Percentiles rank a stretch among this genome's conserved stretches.
phyloP scores from a whole-genome alignment of 2,113 vertebrate species.

The Apodemus sylvaticus region DNA sequence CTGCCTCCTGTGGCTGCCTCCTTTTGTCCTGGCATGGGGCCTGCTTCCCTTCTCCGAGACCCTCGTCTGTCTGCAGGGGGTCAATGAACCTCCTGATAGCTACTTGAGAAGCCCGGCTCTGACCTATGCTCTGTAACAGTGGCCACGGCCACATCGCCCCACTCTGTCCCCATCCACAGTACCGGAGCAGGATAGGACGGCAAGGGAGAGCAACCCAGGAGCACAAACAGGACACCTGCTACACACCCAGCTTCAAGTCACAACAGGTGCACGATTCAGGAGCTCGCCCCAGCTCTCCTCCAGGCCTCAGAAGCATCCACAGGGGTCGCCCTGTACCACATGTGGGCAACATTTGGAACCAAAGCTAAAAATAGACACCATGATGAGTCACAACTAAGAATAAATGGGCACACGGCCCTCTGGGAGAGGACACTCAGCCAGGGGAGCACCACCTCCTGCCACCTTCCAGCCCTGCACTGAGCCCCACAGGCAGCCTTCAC shows the following conservation, averaged over 20 bases:
- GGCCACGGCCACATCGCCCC: no score
- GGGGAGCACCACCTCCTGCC: neutral
- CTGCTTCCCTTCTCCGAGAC: neutral
- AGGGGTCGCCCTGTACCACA: constrained; percentile 64
- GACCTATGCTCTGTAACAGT: neutral
- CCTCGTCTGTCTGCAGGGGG: neutral
- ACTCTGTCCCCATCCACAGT: neutral
- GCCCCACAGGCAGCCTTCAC: neutral
- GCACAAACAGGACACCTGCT: neutral
- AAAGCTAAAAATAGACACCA: constrained; percentile 71
- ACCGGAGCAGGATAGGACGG: neutral
- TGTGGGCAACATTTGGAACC: constrained; percentile 71
- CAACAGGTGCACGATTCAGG: neutral
- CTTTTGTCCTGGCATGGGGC: neutral
- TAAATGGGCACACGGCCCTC: constrained; percentile 60
- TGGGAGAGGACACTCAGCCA: neutral
- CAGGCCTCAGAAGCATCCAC: constrained; percentile 21
- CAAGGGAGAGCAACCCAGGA: neutral
- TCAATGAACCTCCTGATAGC: neutral
- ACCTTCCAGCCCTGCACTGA: neutral
- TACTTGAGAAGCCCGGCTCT: neutral
- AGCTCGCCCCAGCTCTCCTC: neutral
- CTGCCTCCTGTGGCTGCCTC: neutral
- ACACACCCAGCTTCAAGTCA: neutral
- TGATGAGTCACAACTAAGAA: constrained; percentile 76